phyloP scores from a whole-genome alignment of 1,140 invertebrate species.

The Leptestheria dahalacensis region DNA sequence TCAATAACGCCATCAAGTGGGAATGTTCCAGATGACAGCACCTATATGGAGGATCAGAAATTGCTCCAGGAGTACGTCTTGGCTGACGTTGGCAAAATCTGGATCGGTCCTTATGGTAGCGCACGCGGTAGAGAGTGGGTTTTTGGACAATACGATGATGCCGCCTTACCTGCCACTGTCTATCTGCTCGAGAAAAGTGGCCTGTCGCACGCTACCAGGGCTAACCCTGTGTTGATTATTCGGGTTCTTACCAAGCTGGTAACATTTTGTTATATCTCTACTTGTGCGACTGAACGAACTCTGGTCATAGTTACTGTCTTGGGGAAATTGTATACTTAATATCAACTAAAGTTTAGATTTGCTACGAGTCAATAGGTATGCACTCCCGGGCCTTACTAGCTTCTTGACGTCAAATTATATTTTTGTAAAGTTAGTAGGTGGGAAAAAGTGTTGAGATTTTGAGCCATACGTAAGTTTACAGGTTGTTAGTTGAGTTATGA shows the following conservation, averaged over 20 bases:
- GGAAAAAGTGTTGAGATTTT: no score
- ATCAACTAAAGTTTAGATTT: no score
- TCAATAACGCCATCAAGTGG: not conserved
- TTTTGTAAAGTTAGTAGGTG: no score
- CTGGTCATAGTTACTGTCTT: no score
- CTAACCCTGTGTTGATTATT: constrained; percentile 51
- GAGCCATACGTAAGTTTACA: no score
- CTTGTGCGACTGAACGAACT: no score
- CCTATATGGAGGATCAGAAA: constrained; percentile 40
- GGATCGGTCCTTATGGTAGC: constrained; percentile 47
- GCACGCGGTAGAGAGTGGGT: constrained; percentile 53
- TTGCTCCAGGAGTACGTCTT: constrained; percentile 51
- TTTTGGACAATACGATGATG: constrained; percentile 55
- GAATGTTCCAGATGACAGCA: constrained; percentile 35
- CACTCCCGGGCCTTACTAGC: no score
- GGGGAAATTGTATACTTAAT: no score
- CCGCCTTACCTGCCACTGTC: constrained; percentile 43
- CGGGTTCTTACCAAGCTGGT: constrained; percentile 56
- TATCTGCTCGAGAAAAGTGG: constrained; percentile 43
- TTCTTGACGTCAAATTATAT: no score
- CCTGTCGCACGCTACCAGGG: constrained; percentile 43
- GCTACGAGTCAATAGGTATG: no score
- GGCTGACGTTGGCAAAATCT: constrained; percentile 60
- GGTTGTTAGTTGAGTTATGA: no score
- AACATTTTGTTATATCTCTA: constrained; percentile 24